phyloP scores from a whole-genome alignment of 1,140 invertebrate genomes.

The Laupala kohalensis region DNA sequence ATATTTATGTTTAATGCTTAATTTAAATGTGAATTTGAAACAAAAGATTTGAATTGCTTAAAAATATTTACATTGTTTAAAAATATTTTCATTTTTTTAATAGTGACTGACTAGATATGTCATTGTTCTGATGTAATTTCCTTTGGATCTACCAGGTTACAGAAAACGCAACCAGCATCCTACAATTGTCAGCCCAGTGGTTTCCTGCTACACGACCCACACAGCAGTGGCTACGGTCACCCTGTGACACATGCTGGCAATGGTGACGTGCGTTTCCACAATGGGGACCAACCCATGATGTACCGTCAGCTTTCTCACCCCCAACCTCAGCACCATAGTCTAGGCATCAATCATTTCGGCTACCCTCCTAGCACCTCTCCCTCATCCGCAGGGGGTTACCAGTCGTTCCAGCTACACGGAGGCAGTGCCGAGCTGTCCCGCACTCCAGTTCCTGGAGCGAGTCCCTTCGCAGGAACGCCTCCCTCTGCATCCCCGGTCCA shows the following conservation, averaged over 20 bases:
- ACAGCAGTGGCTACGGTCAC: neutral
- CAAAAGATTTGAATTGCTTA: too few species aligned
- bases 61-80: too few species aligned
- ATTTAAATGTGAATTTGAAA: too few species aligned
- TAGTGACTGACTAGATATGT: neutral
- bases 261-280: slow-evolving; percentile 11
- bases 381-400: neutral
- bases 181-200: slow-evolving; percentile 10
- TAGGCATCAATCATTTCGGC: slow-evolving; percentile 7
- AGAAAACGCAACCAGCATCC: slow-evolving; percentile 4
- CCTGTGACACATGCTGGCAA: neutral
- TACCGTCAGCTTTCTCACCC: neutral
- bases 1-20: neutral
- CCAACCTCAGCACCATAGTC: slow-evolving; percentile 5
- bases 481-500: slow-evolving; percentile 13
- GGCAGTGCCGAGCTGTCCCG: neutral
- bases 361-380: neutral
- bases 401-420: slow-evolving; percentile 10
- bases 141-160: slow-evolving; percentile 2
- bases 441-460: neutral
- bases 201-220: slow-evolving; percentile 19
- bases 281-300: slow-evolving; percentile 1
- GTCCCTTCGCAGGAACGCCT: neutral
- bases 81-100: too few species aligned
- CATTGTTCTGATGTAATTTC: neutral